A percentile compares a stretch with the other conserved stretches of the same genome.
phyloP scores from a whole-genome alignment of 2,113 vertebrate genomes.

The Callipepla squamata region DNA sequence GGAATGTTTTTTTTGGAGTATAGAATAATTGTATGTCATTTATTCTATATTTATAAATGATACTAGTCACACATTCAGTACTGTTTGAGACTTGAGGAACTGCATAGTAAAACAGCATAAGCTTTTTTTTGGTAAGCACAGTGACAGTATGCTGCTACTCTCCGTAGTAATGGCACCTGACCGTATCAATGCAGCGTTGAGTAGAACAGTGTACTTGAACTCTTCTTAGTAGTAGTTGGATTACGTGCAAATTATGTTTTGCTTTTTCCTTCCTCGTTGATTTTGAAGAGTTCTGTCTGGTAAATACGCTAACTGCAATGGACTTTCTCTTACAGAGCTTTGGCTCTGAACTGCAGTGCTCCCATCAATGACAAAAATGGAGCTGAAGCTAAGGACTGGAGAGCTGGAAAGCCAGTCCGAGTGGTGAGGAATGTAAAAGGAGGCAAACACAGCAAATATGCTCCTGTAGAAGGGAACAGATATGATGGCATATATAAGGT shows the following conservation, averaged over 20 bases:
- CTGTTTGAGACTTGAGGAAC: not conserved
- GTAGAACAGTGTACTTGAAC: not conserved
- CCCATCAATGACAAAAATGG: constrained; percentile 90
- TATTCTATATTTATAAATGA: not conserved
- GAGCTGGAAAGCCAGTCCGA: constrained; percentile 90
- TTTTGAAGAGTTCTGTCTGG: not conserved
- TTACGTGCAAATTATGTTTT: not conserved
- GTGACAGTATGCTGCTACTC: not conserved
- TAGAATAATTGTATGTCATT: no score
- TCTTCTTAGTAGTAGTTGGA: not conserved
- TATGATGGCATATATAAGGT: constrained; percentile 99
- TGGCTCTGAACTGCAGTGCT: constrained; percentile 93
- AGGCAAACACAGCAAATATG: constrained; percentile 93
- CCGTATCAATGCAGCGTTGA: no score
- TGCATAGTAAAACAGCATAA: not conserved
- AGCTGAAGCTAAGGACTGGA: constrained; percentile 92
- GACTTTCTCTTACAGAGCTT: constrained; percentile 77
- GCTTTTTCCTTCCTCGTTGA: not conserved
- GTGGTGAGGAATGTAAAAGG: constrained; percentile 94
- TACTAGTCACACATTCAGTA: rapidly evolving
- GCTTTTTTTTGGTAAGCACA: no score
- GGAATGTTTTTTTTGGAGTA: not conserved
- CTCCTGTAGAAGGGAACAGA: constrained; percentile 91
- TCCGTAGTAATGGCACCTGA: not conserved
- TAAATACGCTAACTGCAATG: rapidly evolving